These are phyloP conservation scores for Drosophila miranda DNA, from an alignment of 1,140 invertebrate genomes.

Conservation along the genomic window DNA sequence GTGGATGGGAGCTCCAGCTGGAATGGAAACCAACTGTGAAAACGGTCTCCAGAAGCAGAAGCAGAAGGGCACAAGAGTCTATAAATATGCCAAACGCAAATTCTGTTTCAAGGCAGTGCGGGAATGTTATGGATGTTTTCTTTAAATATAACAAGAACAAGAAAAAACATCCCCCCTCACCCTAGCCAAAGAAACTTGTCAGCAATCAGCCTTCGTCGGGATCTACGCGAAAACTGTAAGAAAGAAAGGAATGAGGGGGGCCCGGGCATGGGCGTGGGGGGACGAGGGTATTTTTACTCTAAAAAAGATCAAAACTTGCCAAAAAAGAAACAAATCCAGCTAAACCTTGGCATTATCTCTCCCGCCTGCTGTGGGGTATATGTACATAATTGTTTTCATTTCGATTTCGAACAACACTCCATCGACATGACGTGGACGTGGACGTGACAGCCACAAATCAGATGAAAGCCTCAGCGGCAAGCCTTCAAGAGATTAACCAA, in stretches of 20 bases:
- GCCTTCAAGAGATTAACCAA: constrained; percentile 30
- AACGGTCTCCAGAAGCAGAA: constrained; percentile 46
- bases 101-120: constrained; percentile 32
- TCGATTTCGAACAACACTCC: constrained; percentile 20
- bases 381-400: background rate
- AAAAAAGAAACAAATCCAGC: background rate
- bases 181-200: constrained; percentile 52
- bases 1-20: constrained; percentile 1
- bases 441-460: constrained; percentile 29
- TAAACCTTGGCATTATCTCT: background rate
- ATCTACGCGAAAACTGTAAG: constrained; percentile 17
- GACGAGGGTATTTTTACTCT: too few relatives aligned
- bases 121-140: constrained; percentile 33
- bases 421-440: constrained; percentile 20
- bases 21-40: constrained; percentile 71
- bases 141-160: constrained; percentile 39
- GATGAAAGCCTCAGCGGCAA: constrained; percentile 15
- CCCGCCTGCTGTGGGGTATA: too few relatives aligned
- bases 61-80: constrained; percentile 24
- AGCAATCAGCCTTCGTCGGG: constrained; percentile 3
- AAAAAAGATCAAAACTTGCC: too few relatives aligned
- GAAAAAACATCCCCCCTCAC: background rate
- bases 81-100: constrained; percentile 52
- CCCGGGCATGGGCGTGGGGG: background rate
- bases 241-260: constrained; percentile 8